Base-by-base conservation (phyloP, 2,797 vertebrate genomes). In the Lithobates sylvaticus region DNA sequence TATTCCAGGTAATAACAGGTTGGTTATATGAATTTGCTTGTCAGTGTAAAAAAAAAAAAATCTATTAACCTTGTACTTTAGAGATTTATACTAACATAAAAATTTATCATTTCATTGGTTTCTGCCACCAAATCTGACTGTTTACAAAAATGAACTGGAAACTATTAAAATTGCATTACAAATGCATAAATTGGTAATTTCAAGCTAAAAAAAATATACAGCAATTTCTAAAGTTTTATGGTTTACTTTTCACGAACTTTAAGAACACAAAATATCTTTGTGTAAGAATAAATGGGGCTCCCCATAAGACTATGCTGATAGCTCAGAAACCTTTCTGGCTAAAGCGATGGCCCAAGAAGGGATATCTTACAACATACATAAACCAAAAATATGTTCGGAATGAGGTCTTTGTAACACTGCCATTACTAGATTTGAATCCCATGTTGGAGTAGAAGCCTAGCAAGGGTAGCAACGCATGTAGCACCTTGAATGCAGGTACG, bases 1-100 rank as follows among this genome's bases (percentile, higher is more conserved):
- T 26, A 67, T 42, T 26, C 47, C 26, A 74, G 39, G 77, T 58
- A 80, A 67, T 29, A 85, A 75, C 61, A 79, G 73, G 70, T 68
- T 75, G 21, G 18, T 44, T 34, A 42, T 58, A 75, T 76, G 54
- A 73, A 21, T 67, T 74, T 54, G 34, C 39, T 76, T 26, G 70
- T 74, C 68, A 39, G 23, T 81, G 47, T 36, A 39, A 36, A 81
- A 44, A 61, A 61, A 21, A 15, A 6, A 23, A 21, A 8, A 39
- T n/a, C 29, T 70, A 81, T 58, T 58, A 81, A 71, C 21, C n/a
- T 54, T 81, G 27, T 71, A 54, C 68, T 26, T 79, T 72, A 18
- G 42, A 32, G 78, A 78, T 44, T 10, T 34, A 70, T n/a, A 1
- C 29, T 3, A 58, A 50, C 69, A 72, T 73, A 64, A 81, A 81